phyloP scores from a whole-genome alignment of 2,888 invertebrate species.

The Belgica antarctica region DNA sequence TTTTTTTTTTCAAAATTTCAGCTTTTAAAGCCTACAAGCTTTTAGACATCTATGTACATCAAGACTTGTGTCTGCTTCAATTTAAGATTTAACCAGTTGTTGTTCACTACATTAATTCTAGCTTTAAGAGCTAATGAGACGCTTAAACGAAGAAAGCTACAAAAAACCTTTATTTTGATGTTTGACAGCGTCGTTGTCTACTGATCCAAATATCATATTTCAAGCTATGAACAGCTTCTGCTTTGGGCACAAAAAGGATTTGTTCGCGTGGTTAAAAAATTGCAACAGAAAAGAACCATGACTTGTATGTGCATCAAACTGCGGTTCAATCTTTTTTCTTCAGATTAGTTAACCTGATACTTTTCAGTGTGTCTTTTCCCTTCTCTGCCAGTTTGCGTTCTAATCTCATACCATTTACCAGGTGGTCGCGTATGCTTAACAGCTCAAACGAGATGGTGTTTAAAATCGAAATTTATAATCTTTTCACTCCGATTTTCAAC shows the following conservation, averaged over 20 bases:
- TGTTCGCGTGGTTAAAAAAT: not conserved
- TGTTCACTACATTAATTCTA: not conserved
- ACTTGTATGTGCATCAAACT: not conserved
- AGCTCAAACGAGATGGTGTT: not conserved
- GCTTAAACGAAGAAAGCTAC: not conserved
- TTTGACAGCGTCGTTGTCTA: not conserved
- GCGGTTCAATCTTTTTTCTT: not conserved
- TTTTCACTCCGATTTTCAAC: not conserved
- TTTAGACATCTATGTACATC: not conserved
- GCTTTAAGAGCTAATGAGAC: not conserved
- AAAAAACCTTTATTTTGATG: not conserved
- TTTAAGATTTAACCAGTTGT: not conserved
- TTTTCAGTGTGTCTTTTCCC: not conserved
- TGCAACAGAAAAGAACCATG: not conserved
- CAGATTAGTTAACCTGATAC: not conserved
- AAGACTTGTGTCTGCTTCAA: not conserved
- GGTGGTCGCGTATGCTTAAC: constrained; percentile 27
- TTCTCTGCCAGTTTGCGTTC: constrained; percentile 27
- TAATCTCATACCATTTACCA: constrained; percentile 33
- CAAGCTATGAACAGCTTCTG: not conserved
- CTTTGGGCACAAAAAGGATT: not conserved
- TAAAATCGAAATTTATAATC: not conserved
- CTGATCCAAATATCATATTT: not conserved
- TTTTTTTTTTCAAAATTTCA: not conserved
- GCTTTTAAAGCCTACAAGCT: not conserved